A percentile compares a stretch with the other conserved stretches of the same genome.
These are phyloP conservation scores for Chaetodon auriga DNA, from an alignment of 2,113 vertebrate genomes.

Conservation along the genomic window DNA sequence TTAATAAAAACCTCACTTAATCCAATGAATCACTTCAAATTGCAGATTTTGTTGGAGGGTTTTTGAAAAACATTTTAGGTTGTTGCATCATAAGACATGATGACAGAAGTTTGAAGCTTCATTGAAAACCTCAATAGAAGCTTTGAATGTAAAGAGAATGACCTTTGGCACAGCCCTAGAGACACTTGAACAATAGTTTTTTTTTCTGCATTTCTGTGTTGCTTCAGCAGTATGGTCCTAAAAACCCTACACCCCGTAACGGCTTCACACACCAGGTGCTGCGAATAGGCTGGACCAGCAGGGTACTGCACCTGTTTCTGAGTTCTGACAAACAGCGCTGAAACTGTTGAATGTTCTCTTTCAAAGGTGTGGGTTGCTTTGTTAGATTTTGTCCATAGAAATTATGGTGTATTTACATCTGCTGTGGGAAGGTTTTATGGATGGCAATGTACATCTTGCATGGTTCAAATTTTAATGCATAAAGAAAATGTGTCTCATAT, in stretches of 20 bases:
- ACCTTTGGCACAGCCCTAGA: too few relatives aligned
- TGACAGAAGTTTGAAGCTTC: too few relatives aligned
- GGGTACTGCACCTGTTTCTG: background rate
- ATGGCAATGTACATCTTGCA: conserved; percentile 25
- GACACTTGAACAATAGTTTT: background rate
- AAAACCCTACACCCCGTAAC: background rate
- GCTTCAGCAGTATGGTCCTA: background rate
- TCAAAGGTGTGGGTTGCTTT: conserved; percentile 37
- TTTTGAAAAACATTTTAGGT: too few relatives aligned
- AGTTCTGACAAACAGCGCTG: background rate
- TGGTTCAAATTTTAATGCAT: conserved; percentile 24
- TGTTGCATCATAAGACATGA: too few relatives aligned
- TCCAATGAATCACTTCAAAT: too few relatives aligned
- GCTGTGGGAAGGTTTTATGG: conserved; percentile 51
- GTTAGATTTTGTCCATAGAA: conserved; percentile 5
- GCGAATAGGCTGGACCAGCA: background rate
- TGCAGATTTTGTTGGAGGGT: too few relatives aligned
- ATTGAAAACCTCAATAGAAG: too few relatives aligned
- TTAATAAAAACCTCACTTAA: too few relatives aligned
- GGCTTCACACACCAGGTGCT: background rate
- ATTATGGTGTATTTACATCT: conserved; percentile 37
- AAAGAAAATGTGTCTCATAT: conserved; percentile 32
- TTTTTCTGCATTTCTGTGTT: background rate
- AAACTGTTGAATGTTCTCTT: background rate
- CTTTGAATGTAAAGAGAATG: too few relatives aligned